phyloP scores from a whole-genome alignment of 2,888 invertebrate genomes.

The Dermolepida albohirtum region DNA sequence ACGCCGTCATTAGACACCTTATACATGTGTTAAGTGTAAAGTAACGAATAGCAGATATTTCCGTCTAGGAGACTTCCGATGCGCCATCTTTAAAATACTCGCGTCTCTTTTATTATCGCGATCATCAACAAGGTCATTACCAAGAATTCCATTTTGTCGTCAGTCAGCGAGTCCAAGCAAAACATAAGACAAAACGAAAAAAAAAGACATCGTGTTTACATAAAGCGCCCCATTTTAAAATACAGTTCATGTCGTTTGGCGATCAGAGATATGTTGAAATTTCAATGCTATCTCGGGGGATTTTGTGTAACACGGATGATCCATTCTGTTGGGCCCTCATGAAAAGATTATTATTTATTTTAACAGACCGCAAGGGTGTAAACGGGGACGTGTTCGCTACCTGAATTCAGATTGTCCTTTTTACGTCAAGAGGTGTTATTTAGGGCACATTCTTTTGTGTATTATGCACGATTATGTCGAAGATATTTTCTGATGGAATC shows the following conservation, averaged over 20 bases:
- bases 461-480: constrained; percentile 36
- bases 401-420: constrained; percentile 44
- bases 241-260: too few species aligned
- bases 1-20: constrained; percentile 49
- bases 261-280: too few species aligned
- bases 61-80: constrained; percentile 38
- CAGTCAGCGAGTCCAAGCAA: constrained; percentile 13
- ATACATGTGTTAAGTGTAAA: constrained; percentile 50
- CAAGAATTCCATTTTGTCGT: constrained; percentile 15
- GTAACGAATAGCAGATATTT: constrained; percentile 44
- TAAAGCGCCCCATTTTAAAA: not conserved
- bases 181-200: not conserved
- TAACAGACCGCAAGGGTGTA: constrained; percentile 35
- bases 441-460: constrained; percentile 34
- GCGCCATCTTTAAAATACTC: not conserved
- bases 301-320: constrained; percentile 26
- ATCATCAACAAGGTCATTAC: constrained; percentile 8
- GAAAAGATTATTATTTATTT: constrained; percentile 31
- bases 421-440: constrained; percentile 43
- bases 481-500: constrained; percentile 33
- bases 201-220: constrained; percentile 5
- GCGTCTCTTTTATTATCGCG: not conserved
- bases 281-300: constrained; percentile 11
- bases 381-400: constrained; percentile 39
- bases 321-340: constrained; percentile 20